Conservation (phyloP, 2,888 invertebrate species). For the Pediacus dermestoides region DNA sequence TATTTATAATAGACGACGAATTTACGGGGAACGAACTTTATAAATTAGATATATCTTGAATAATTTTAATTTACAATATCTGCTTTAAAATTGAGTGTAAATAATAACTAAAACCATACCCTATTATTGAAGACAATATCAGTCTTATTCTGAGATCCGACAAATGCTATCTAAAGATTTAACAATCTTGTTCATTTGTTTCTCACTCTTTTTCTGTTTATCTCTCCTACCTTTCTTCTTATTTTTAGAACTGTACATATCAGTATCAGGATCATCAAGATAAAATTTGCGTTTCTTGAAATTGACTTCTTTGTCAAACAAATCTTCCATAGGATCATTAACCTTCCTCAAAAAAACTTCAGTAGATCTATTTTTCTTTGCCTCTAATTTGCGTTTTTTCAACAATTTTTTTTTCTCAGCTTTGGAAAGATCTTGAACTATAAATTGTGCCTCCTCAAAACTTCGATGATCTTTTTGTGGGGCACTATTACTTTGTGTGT, state of each 20-base stretch:
- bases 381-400: constrained; percentile 39
- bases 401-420: constrained; percentile 41
- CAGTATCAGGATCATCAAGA: constrained; percentile 29
- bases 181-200: constrained; percentile 37
- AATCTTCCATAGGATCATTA: constrained; percentile 23
- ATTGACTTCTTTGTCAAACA: constrained; percentile 27
- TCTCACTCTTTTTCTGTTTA: constrained; percentile 33
- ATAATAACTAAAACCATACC: too few relatives aligned
- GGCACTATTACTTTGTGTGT: constrained; percentile 34
- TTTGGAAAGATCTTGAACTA: constrained; percentile 40
- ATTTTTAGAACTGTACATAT: constrained; percentile 26
- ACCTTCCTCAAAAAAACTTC: constrained; percentile 31
- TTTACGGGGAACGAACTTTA: too few relatives aligned
- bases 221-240: constrained; percentile 31
- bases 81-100: too few relatives aligned
- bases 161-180: constrained; percentile 39
- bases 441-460: constrained; percentile 39
- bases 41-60: too few relatives aligned
- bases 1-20: too few relatives aligned
- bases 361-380: constrained; percentile 28
- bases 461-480: constrained; percentile 35
- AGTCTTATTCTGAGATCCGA: constrained; percentile 42
- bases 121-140: too few relatives aligned
- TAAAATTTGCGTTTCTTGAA: constrained; percentile 38
- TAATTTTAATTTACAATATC: too few relatives aligned